Conservation (phyloP, 1,140 invertebrate species). For the Drosophila jambulina region DNA sequence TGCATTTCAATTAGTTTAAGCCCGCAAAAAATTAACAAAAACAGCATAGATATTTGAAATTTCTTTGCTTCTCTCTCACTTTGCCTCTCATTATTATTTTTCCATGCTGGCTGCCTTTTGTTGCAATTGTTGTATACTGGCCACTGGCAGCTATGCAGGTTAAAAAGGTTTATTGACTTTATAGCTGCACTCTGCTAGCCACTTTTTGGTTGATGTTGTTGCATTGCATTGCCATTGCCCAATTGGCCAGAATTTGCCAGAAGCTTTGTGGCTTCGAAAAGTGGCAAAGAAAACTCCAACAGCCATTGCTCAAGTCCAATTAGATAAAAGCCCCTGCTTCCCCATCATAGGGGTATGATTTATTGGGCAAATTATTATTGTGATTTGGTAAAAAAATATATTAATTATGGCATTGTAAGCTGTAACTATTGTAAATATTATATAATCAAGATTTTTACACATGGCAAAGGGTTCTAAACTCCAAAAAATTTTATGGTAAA, state of each 20-base stretch:
- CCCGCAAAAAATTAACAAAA: conserved; percentile 29
- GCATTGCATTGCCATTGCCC: conserved; percentile 26
- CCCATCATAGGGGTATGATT: conserved; percentile 31
- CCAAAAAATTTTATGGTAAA: too few relatives aligned
- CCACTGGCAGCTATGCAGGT: conserved; percentile 58
- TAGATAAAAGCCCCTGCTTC: conserved; percentile 34
- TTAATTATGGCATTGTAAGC: conserved; percentile 48
- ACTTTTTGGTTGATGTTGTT: conserved; percentile 21
- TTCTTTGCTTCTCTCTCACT: conserved; percentile 41
- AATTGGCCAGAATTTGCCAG: conserved; percentile 56
- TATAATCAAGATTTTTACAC: not conserved
- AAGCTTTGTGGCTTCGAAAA: conserved; percentile 45
- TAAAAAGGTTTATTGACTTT: conserved; percentile 81
- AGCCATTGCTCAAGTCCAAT: conserved; percentile 61
- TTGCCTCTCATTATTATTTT: conserved; percentile 37
- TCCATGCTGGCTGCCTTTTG: conserved; percentile 39
- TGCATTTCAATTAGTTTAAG: conserved; percentile 72
- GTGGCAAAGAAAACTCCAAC: conserved; percentile 35
- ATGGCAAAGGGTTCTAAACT: not conserved
- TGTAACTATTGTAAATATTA: not conserved
- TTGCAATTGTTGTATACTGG: conserved; percentile 24
- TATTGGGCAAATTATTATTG: conserved; percentile 60
- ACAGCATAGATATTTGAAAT: conserved; percentile 60
- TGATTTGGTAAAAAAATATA: conserved; percentile 59
- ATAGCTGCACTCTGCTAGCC: conserved; percentile 46